Evolutionary conservation across 2,888 invertebrate species (phyloP), one percentile per base, ranked within the genome.

Genomic region (Lutraria lutraria): DNA sequence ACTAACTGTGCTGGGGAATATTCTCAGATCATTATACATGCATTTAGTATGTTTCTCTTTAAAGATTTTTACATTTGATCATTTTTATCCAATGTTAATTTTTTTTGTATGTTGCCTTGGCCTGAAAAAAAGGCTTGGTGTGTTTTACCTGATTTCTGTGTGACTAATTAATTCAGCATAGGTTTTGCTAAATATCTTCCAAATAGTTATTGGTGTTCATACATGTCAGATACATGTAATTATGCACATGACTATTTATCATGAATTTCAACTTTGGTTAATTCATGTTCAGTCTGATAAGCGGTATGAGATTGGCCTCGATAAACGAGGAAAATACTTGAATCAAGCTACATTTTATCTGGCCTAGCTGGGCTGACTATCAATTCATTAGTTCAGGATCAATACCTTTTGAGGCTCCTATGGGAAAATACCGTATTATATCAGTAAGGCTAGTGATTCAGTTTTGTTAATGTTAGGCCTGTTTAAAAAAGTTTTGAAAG

Each of bases 301-400:
- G 76, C 31, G 34, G 76, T 72, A 31, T 34, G 63, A 63, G 29
- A 76, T 76, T 76, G 31, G 76, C 76, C 76, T 76, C 31, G 76
- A 76, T 76, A 76, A 76, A 76, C 76, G 6, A 76, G 76, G 76
- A 76, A 76, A 76, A 76, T 76, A 76, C 31, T 25, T 76, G 31
- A 76, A 76, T 76, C 76, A 76, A 76, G 72, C 84, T 72, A 29
- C 25, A n/a, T 10, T 60, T 84, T 84, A 72, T 68, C 84, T 83
- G 56, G 83, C 79, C 88, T 81, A 79, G 84, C 88, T 63, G 53
- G 72, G 86, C 86, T 76, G 53, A 72, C 86, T 88, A 88, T 81
- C 90, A 86, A 86, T 88, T 84, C 88, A 90, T 90, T 90, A 90
- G 88, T 90, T 90, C 83, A 81, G 84, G 90, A 90, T 90, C 90